Evolutionary conservation across 2,797 vertebrate genomes (phyloP).

Genomic region (Sebastes alutus): DNA sequence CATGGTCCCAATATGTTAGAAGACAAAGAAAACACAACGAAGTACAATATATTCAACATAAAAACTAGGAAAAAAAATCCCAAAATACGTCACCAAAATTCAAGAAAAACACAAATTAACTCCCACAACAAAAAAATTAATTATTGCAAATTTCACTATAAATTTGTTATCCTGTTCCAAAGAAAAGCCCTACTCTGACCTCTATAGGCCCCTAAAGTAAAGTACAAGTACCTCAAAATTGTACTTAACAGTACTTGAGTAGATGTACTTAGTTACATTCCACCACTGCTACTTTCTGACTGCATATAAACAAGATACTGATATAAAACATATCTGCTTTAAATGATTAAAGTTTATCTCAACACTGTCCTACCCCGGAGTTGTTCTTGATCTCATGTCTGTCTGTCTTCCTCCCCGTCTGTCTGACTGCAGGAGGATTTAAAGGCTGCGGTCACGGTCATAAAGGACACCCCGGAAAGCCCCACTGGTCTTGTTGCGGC

Average conservation of each 20-base stretch:
- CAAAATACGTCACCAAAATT: too few relatives aligned
- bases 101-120: too few relatives aligned
- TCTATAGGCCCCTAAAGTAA: too few relatives aligned
- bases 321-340: background rate
- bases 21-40: too few relatives aligned
- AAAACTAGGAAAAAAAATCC: too few relatives aligned
- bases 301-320: background rate
- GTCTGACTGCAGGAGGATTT: slow-evolving; percentile 88
- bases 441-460: slow-evolving; percentile 94
- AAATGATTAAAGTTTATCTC: background rate
- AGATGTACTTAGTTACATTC: background rate
- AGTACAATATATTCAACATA: too few relatives aligned
- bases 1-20: too few relatives aligned
- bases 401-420: background rate
- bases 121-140: too few relatives aligned
- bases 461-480: slow-evolving; percentile 91
- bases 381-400: background rate
- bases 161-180: too few relatives aligned
- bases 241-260: too few relatives aligned
- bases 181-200: background rate
- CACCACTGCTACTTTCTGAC: background rate
- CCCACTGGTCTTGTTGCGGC: slow-evolving; percentile 96
- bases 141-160: too few relatives aligned
- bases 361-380: background rate
- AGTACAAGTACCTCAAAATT: too few relatives aligned